Conservation (phyloP, 2,888 invertebrate species). For the Dexiosoma caninum region DNA sequence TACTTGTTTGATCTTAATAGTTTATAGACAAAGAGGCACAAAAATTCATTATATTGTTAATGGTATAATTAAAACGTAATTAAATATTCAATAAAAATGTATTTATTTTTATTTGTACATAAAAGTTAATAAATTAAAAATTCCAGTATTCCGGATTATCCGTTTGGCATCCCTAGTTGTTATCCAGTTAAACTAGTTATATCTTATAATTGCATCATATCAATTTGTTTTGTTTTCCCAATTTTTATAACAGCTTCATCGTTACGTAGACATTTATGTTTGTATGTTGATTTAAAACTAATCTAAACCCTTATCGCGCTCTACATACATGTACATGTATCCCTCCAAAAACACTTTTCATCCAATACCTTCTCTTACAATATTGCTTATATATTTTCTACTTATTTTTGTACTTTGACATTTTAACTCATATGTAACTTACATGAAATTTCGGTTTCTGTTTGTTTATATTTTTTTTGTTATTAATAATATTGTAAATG, state of each 20-base stretch:
- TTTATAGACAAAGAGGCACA: no score
- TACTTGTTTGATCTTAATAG: no score
- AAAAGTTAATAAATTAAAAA: no score
- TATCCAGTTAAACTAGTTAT: neutral
- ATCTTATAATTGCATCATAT: constrained; percentile 5
- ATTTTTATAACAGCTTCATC: constrained; percentile 30
- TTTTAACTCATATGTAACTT: constrained; percentile 22
- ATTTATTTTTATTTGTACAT: no score
- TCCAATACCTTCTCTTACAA: neutral
- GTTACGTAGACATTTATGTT: constrained; percentile 6
- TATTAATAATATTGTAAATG: constrained; percentile 8
- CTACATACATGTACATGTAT: neutral
- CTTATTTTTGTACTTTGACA: neutral
- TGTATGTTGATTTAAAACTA: constrained; percentile 16
- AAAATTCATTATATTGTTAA: no score
- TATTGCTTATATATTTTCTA: neutral
- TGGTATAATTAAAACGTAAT: no score
- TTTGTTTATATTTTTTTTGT: constrained; percentile 6
- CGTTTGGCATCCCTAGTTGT: no score
- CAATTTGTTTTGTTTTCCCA: neutral
- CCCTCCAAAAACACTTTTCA: no score
- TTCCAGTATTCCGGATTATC: no score
- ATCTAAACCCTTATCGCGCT: neutral
- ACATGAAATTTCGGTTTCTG: constrained; percentile 24
- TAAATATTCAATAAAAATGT: no score